phyloP scores from a whole-genome alignment of 2,797 vertebrate genomes.

The Anguilla pacifica region DNA sequence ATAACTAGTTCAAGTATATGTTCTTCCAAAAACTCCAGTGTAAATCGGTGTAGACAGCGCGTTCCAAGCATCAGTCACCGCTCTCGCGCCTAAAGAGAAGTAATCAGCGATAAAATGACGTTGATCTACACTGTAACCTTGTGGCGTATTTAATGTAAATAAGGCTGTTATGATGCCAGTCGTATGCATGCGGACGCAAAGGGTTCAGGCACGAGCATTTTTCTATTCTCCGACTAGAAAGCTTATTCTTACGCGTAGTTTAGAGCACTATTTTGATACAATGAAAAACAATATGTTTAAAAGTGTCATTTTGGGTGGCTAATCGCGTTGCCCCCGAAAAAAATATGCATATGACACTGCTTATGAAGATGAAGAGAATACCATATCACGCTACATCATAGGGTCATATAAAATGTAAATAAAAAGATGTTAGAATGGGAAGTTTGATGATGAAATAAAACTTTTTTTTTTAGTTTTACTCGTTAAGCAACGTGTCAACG shows the following conservation, averaged over 20 bases:
- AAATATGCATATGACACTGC: slow-evolving; percentile 83
- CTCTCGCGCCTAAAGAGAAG: slow-evolving; percentile 89
- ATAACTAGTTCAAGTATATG: slow-evolving; percentile 82
- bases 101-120: slow-evolving; percentile 99
- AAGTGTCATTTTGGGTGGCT: slow-evolving; percentile 86
- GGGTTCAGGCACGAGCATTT: slow-evolving; percentile 84
- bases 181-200: slow-evolving; percentile 85
- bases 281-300: slow-evolving; percentile 85
- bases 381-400: slow-evolving; percentile 76
- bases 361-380: slow-evolving; percentile 70
- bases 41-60: slow-evolving; percentile 79
- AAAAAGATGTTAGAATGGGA: slow-evolving; percentile 66
- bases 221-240: slow-evolving; percentile 78
- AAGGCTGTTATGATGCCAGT: slow-evolving; percentile 98
- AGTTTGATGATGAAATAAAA: slow-evolving; percentile 81
- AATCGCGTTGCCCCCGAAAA: slow-evolving; percentile 85
- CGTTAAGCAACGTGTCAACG: slow-evolving; percentile 44
- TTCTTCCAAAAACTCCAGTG: slow-evolving; percentile 83
- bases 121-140: slow-evolving; percentile 98
- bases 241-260: slow-evolving; percentile 83
- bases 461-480: slow-evolving; percentile 74
- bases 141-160: slow-evolving; percentile 99
- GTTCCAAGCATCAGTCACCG: slow-evolving; percentile 87
- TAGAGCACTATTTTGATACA: slow-evolving; percentile 82
- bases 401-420: slow-evolving; percentile 68